Conservation (phyloP, 1,140 invertebrate species). For the Geopemphigus sp. region DNA sequence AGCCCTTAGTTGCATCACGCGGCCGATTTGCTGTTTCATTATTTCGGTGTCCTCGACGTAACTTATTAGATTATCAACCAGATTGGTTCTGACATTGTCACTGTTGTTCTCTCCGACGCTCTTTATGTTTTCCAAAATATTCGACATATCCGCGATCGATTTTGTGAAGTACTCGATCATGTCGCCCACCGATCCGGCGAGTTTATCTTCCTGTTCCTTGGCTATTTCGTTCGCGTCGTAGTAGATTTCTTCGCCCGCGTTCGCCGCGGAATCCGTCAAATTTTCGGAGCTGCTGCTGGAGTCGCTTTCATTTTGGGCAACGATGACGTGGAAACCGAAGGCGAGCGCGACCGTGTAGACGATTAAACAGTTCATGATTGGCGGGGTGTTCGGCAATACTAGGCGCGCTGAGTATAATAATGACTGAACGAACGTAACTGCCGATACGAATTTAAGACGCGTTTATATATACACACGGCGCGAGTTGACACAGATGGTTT, state of each 20-base stretch:
- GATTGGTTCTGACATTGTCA: background rate
- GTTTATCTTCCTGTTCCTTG: background rate
- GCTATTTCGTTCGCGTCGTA: background rate
- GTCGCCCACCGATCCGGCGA: background rate
- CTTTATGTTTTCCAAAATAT: slow-evolving; percentile 4
- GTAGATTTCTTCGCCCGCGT: background rate
- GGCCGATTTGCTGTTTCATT: background rate
- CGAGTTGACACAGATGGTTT: slow-evolving; percentile 21
- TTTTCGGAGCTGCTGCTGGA: background rate
- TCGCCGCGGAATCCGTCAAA: background rate
- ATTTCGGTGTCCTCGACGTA: background rate
- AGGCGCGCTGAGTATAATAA: background rate
- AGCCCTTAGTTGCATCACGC: background rate
- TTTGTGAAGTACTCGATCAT: background rate
- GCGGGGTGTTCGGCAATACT: background rate
- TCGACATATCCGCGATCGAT: background rate
- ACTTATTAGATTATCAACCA: background rate
- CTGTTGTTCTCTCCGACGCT: background rate
- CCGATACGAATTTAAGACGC: background rate
- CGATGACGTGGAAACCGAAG: background rate
- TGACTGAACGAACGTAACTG: slow-evolving; percentile 2
- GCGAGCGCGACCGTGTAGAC: background rate
- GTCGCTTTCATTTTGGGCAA: background rate
- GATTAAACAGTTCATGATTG: slow-evolving; percentile 24
- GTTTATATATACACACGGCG: background rate